Percentiles rank a stretch among this genome's conserved stretches.
These are phyloP conservation scores for Paraescarpia echinospica DNA, from an alignment of 1,140 invertebrate genomes.

Conservation along the genomic window DNA sequence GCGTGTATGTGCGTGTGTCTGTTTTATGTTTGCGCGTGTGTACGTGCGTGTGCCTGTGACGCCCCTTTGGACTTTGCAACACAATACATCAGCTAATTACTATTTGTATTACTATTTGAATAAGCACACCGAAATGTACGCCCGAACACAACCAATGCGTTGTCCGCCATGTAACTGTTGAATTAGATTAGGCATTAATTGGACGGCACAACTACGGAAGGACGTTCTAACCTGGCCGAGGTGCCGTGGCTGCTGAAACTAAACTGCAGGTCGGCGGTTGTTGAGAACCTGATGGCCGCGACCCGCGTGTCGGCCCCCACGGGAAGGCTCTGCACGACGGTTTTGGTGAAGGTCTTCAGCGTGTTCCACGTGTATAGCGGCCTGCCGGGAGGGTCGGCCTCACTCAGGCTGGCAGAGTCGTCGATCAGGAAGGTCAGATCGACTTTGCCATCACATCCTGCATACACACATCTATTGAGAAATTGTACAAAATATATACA, in stretches of 20 bases:
- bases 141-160: too few relatives aligned
- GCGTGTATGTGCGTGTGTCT: neutral
- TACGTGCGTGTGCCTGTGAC: constrained; percentile 1
- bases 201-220: neutral
- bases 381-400: constrained; percentile 8
- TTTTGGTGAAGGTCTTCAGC: constrained; percentile 6
- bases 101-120: too few relatives aligned
- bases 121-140: too few relatives aligned
- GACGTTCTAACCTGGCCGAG: neutral
- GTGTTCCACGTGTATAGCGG: neutral
- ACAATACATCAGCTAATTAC: too few relatives aligned
- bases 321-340: constrained; percentile 6
- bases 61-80: too few relatives aligned
- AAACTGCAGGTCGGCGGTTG: neutral
- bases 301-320: constrained; percentile 7
- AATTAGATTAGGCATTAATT: too few relatives aligned
- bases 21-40: neutral
- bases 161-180: too few relatives aligned
- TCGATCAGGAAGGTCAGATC: constrained; percentile 24
- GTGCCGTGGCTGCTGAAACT: neutral
- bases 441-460: constrained; percentile 22
- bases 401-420: constrained; percentile 16
- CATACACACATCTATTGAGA: neutral
- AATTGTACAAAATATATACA: neutral
- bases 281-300: constrained; percentile 14